A percentile compares a stretch with the other conserved stretches of the same genome.
These are phyloP conservation scores for Xestia ashworthii DNA, from an alignment of 2,888 invertebrate species.

Conservation along the genomic window DNA sequence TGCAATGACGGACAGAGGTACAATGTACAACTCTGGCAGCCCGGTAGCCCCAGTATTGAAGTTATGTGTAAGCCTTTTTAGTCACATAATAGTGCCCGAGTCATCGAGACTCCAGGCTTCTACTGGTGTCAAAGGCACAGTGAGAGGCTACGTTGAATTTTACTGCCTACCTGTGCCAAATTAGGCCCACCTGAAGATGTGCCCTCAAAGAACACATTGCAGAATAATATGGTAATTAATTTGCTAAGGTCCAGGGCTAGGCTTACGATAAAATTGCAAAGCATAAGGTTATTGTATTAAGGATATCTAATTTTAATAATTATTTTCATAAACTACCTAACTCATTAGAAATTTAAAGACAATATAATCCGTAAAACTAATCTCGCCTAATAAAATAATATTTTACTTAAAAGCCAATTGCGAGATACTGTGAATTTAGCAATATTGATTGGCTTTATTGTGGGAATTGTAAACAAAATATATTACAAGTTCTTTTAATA, in stretches of 20 bases:
- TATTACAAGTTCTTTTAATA: conserved; percentile 20
- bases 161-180: too few relatives aligned
- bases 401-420: conserved; percentile 34
- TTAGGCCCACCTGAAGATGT: too few relatives aligned
- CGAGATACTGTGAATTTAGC: conserved; percentile 46
- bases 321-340: not conserved
- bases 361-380: conserved; percentile 37
- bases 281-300: not conserved
- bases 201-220: too few relatives aligned
- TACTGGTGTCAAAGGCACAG: too few relatives aligned
- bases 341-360: not conserved
- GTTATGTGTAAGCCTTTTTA: too few relatives aligned
- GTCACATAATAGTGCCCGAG: too few relatives aligned
- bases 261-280: not conserved
- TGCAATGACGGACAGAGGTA: not conserved
- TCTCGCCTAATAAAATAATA: conserved; percentile 16
- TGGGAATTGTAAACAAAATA: conserved; percentile 9
- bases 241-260: too few relatives aligned
- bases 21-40: too few relatives aligned
- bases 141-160: too few relatives aligned
- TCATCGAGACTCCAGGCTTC: too few relatives aligned
- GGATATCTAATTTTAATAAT: not conserved
- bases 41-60: too few relatives aligned
- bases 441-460: conserved; percentile 23
- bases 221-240: too few relatives aligned